Percentiles rank a stretch among this genome's conserved stretches.
phyloP scores from a whole-genome alignment of 1,140 invertebrate genomes.

The Aphelinus certus region DNA sequence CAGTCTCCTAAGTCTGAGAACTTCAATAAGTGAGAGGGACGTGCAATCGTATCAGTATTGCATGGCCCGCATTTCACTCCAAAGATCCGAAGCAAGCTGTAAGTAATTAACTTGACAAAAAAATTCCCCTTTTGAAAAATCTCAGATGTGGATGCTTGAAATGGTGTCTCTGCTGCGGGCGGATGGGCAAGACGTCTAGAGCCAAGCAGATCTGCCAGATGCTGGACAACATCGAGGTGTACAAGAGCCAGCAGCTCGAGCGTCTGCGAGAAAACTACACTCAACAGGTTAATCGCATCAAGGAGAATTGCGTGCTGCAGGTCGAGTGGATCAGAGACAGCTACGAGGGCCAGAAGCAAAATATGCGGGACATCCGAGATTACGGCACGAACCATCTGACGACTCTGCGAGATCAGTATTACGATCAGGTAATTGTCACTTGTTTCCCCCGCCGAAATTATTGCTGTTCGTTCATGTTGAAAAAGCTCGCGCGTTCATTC shows the following conservation, averaged over 20 bases:
- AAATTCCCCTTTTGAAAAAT: background rate
- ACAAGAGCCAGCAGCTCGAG: slow-evolving; percentile 89
- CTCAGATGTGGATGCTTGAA: slow-evolving; percentile 70
- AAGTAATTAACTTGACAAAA: background rate
- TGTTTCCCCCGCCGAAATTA: no score
- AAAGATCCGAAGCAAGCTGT: no score
- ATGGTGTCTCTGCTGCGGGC: slow-evolving; percentile 75
- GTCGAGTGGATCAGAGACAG: slow-evolving; percentile 93
- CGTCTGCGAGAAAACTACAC: slow-evolving; percentile 90
- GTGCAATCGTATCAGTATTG: no score
- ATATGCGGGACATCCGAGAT: slow-evolving; percentile 88
- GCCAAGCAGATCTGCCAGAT: slow-evolving; percentile 85
- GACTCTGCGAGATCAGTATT: slow-evolving; percentile 88
- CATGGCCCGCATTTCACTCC: no score
- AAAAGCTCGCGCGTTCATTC: no score
- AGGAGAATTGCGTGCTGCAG: slow-evolving; percentile 92
- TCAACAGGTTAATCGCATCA: slow-evolving; percentile 87
- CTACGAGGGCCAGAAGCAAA: slow-evolving; percentile 86
- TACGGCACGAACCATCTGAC: slow-evolving; percentile 89
- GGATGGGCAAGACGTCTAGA: slow-evolving; percentile 75
- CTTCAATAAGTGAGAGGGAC: no score
- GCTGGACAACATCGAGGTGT: slow-evolving; percentile 89
- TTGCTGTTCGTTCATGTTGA: no score
- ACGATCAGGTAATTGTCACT: slow-evolving; percentile 76
- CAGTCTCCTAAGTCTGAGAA: no score